A percentile compares a stretch with the other conserved stretches of the same genome.
These are phyloP conservation scores for Cheilosia impressa DNA, from an alignment of 2,888 invertebrate species.

Conservation along the genomic window DNA sequence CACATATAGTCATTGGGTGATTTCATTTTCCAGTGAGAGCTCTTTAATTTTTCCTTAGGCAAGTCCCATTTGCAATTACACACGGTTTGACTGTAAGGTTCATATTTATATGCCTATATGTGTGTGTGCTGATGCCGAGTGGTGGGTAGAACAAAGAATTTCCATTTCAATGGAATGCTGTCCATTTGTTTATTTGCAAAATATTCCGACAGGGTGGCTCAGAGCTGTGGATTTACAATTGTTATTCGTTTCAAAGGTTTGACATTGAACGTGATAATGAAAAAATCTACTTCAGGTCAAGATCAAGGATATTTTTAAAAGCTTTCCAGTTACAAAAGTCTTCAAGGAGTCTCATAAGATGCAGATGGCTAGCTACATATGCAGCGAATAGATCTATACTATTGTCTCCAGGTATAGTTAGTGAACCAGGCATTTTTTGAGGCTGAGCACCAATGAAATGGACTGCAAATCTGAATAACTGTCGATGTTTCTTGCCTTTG, in stretches of 20 bases:
- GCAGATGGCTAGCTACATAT: too few relatives aligned
- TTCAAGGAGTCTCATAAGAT: too few relatives aligned
- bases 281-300: too few relatives aligned
- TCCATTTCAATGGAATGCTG: conserved; percentile 63
- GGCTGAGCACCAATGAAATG: too few relatives aligned
- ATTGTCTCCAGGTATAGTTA: too few relatives aligned
- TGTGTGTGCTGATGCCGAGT: not conserved
- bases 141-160: conserved; percentile 34
- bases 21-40: conserved; percentile 51
- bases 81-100: conserved; percentile 10
- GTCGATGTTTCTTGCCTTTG: too few relatives aligned
- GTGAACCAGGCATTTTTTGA: too few relatives aligned
- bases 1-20: conserved; percentile 29
- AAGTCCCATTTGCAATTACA: conserved; percentile 34
- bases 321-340: too few relatives aligned
- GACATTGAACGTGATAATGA: too few relatives aligned
- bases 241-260: not conserved
- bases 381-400: too few relatives aligned
- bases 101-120: not conserved
- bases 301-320: too few relatives aligned
- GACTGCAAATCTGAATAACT: too few relatives aligned
- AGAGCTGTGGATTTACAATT: conserved; percentile 6
- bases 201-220: not conserved
- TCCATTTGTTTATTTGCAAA: conserved; percentile 51
- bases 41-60: conserved; percentile 47